Percentiles rank a stretch among this genome's conserved stretches.
phyloP scores from a whole-genome alignment of 2,888 invertebrate species.

The Acrobasis repandana region DNA sequence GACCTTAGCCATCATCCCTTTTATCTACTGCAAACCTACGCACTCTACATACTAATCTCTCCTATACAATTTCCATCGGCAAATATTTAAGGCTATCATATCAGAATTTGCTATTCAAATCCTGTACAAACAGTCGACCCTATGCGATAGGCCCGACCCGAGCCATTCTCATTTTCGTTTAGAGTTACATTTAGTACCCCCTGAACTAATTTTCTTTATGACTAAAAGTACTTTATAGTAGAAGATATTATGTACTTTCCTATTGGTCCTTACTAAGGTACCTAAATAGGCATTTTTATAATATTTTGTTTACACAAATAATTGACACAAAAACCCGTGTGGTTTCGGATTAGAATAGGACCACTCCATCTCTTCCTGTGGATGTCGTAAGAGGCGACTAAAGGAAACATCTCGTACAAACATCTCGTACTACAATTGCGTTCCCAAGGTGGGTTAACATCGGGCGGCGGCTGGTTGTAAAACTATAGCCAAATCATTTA shows the following conservation, averaged over 20 bases:
- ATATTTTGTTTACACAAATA: too few relatives aligned
- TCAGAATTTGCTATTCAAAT: conserved; percentile 61
- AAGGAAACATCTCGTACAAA: too few relatives aligned
- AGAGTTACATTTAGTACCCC: not conserved
- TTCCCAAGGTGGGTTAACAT: too few relatives aligned
- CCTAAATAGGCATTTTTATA: too few relatives aligned
- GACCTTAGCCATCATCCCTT: not conserved
- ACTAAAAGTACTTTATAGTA: not conserved
- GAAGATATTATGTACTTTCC: not conserved
- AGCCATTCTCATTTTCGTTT: conserved; percentile 22
- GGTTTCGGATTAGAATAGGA: too few relatives aligned
- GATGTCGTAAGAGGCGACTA: too few relatives aligned
- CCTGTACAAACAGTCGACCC: conserved; percentile 46
- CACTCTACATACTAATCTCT: conserved; percentile 31
- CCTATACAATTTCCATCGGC: conserved; percentile 32
- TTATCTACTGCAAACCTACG: conserved; percentile 1
- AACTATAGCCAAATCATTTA: too few relatives aligned
- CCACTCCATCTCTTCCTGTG: too few relatives aligned
- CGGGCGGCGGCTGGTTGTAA: too few relatives aligned
- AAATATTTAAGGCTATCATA: conserved; percentile 61
- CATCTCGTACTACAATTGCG: too few relatives aligned
- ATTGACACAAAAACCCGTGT: too few relatives aligned
- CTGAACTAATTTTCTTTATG: conserved; percentile 21
- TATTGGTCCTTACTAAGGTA: too few relatives aligned
- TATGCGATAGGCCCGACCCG: conserved; percentile 23